Evolutionary conservation across 2,888 invertebrate species (phyloP), one percentile per base, ranked within the genome.

Genomic region (Trachelus troglodyta): DNA sequence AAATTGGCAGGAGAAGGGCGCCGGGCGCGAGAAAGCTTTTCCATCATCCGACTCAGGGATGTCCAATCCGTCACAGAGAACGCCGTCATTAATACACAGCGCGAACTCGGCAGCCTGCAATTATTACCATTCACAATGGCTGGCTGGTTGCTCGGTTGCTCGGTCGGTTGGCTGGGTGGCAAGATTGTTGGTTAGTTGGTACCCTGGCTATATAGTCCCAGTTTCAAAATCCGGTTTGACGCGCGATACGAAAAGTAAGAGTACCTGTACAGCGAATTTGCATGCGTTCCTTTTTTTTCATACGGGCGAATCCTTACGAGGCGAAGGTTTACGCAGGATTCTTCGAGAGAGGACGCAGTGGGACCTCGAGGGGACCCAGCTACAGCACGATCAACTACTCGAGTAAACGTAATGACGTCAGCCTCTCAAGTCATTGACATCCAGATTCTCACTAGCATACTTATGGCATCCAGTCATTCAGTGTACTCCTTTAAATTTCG

Each of bases 151-250:
- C 30, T 69, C 15, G 30, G 37, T 15, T 15, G 37, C 12, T 12
- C 12, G 37, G 23, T 23, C 9, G 40, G 40, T 23, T 15, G 23
- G 15, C 12, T 40, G 40, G 37, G 6, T 40, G 6, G 40, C 40
- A 15, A 40, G 40, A 40, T 40, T 15, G 15, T 56, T 23, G 23
- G 23, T 56, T 56, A 23, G 23, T 56, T 23, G 56, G 56, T 69
- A 73, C 75, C 56, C 56, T 56, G 77, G 1, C 34, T 35, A 35
- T 9, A 34, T 30, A 12, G 80, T 80, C 83, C 81, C 81, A 82
- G 81, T 80, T 83, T 78, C 80, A 79, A 83, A 86, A 85, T 84
- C 85, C 85, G 85, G 84, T 86, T 86, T 85, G 84, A 76, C 23
- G 35, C 35, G 37, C 0, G n/a, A 30, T 12, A 34, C 35, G 86